Conservation (phyloP, 2,888 invertebrate genomes). For the Prosopocoilus inquinatus region DNA sequence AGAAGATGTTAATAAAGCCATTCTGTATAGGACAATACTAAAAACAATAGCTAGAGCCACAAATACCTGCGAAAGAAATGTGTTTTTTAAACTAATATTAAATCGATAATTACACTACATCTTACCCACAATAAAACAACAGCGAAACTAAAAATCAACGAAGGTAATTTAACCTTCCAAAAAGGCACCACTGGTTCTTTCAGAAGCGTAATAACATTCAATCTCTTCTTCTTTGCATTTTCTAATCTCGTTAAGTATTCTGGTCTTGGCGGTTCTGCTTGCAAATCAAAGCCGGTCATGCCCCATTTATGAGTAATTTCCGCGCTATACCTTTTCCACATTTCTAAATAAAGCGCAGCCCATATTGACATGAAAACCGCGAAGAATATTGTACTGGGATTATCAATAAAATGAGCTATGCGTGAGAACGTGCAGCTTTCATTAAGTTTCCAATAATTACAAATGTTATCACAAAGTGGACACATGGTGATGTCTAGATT, state of each 20-base stretch:
- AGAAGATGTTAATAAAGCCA: slow-evolving; percentile 63
- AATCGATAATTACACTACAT: neutral
- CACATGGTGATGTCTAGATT: slow-evolving; percentile 69
- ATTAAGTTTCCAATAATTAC: slow-evolving; percentile 71
- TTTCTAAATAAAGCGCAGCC: slow-evolving; percentile 75
- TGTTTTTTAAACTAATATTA: neutral
- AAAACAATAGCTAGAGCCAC: slow-evolving; percentile 72
- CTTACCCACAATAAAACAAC: slow-evolving; percentile 59
- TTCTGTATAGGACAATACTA: slow-evolving; percentile 74
- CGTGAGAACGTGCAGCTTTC: slow-evolving; percentile 71
- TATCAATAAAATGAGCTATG: slow-evolving; percentile 79
- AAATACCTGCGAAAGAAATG: slow-evolving; percentile 53
- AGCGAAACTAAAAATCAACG: slow-evolving; percentile 68
- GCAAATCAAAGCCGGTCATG: slow-evolving; percentile 68
- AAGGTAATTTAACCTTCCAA: slow-evolving; percentile 72
- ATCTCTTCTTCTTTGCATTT: slow-evolving; percentile 55
- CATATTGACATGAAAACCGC: slow-evolving; percentile 81
- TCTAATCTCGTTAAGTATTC: slow-evolving; percentile 67
- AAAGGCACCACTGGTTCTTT: slow-evolving; percentile 74
- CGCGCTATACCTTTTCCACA: slow-evolving; percentile 80
- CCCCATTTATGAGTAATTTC: slow-evolving; percentile 82
- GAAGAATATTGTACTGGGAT: slow-evolving; percentile 74
- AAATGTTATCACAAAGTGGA: slow-evolving; percentile 74
- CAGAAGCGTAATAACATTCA: slow-evolving; percentile 57
- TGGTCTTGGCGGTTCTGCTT: slow-evolving; percentile 74